Evolutionary conservation across 2,113 vertebrate genomes (phyloP).

Genomic region (Pitta sordida): DNA sequence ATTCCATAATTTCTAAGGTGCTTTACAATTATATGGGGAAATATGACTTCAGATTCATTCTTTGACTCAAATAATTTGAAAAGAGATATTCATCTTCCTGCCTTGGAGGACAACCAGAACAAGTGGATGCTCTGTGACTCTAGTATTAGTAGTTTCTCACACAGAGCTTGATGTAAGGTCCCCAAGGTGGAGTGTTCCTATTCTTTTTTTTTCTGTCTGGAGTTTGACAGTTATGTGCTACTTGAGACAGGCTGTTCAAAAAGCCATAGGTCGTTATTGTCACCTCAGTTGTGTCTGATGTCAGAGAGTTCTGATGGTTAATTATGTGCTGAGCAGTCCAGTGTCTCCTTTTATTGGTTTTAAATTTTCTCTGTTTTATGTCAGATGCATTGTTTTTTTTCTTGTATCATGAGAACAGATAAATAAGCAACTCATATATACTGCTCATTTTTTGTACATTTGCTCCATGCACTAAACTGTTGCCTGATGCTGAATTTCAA

Average conservation of each 20-base stretch:
- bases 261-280: background rate
- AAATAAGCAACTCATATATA: background rate
- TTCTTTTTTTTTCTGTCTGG: background rate
- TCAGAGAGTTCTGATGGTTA: background rate
- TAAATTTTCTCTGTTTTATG: background rate
- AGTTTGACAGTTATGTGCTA: background rate
- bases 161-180: background rate
- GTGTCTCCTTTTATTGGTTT: background rate
- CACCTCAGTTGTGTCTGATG: background rate
- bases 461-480: background rate
- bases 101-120: background rate
- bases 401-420: background rate
- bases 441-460: background rate
- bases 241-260: background rate
- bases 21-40: background rate
- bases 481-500: background rate
- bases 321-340: background rate
- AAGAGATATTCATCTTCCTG: background rate
- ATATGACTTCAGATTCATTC: background rate
- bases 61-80: background rate
- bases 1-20: background rate
- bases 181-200: background rate
- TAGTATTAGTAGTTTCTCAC: background rate
- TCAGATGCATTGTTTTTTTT: background rate
- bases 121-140: background rate